Conservation (phyloP, 2,113 vertebrate genomes). For the Tyto alba region DNA sequence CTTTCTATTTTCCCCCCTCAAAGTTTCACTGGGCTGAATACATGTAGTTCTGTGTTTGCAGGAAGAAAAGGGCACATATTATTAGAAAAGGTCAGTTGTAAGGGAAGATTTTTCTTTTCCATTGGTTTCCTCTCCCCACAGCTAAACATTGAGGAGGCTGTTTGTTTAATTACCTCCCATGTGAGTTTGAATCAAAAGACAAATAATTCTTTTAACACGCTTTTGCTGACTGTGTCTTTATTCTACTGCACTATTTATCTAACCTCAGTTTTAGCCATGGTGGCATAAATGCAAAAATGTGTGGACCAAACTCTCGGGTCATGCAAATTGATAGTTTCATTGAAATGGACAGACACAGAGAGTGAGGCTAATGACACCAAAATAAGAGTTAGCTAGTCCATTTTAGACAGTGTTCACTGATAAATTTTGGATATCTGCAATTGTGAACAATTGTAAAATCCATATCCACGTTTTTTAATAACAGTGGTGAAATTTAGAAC, state of each 20-base stretch:
- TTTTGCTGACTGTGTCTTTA: constrained; percentile 9
- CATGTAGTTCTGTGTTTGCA: not conserved
- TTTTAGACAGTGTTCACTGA: not conserved
- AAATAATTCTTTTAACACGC: constrained; percentile 5
- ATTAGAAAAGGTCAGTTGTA: not conserved
- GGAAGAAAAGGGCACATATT: not conserved
- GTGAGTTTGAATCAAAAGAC: constrained; percentile 52
- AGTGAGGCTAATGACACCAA: not conserved
- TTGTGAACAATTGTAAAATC: not conserved
- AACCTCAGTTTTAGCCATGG: not conserved
- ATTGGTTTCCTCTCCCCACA: not conserved
- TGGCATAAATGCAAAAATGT: not conserved
- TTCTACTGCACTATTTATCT: not conserved
- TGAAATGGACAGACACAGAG: not conserved
- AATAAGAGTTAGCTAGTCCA: not conserved
- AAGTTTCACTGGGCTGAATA: not conserved
- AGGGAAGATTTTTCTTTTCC: not conserved
- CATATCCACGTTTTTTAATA: not conserved
- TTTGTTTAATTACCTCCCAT: constrained; percentile 55
- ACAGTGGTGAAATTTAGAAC: not conserved
- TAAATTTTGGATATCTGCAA: not conserved
- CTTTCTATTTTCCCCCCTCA: not conserved
- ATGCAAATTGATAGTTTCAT: not conserved
- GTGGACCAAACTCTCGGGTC: not conserved
- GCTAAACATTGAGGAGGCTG: not conserved